Percentiles rank a stretch among this genome's conserved stretches.
These are phyloP conservation scores for Conus canariensis DNA, from an alignment of 2,888 invertebrate species.

Conservation along the genomic window DNA sequence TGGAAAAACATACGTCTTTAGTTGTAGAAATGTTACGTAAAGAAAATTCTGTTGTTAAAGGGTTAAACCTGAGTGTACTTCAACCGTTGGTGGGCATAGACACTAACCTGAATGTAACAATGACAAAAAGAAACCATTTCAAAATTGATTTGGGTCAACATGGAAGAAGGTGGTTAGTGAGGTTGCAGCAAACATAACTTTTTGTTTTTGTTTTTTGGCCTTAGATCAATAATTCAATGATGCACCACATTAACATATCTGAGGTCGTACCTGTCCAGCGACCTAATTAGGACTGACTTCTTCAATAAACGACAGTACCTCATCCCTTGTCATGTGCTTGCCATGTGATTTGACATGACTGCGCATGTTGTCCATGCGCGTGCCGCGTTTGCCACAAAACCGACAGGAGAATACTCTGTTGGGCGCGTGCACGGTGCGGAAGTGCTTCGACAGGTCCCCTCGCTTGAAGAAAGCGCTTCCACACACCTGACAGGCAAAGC, in stretches of 20 bases:
- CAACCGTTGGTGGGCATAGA: too few species aligned
- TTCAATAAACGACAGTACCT: slow-evolving; percentile 51
- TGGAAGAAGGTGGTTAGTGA: too few species aligned
- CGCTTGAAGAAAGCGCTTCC: slow-evolving; percentile 64
- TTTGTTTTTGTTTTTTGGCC: background rate
- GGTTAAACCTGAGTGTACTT: too few species aligned
- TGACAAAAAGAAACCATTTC: too few species aligned
- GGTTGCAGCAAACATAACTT: too few species aligned
- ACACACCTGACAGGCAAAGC: slow-evolving; percentile 60
- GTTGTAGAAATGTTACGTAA: too few species aligned
- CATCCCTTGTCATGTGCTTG: slow-evolving; percentile 53
- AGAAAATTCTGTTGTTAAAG: too few species aligned
- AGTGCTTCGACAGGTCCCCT: slow-evolving; percentile 64
- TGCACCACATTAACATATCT: background rate
- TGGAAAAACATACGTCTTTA: too few species aligned
- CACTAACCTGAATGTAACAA: too few species aligned
- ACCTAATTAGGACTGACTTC: slow-evolving; percentile 30
- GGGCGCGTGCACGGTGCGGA: slow-evolving; percentile 62
- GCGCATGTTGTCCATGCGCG: slow-evolving; percentile 66
- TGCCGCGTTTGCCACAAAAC: slow-evolving; percentile 63
- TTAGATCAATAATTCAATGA: background rate
- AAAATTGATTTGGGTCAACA: too few species aligned
- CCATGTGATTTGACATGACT: slow-evolving; percentile 58
- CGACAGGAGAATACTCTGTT: slow-evolving; percentile 61
- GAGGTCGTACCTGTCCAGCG: background rate